Conservation (phyloP, 2,888 invertebrate genomes). For the Dermolepida albohirtum region DNA sequence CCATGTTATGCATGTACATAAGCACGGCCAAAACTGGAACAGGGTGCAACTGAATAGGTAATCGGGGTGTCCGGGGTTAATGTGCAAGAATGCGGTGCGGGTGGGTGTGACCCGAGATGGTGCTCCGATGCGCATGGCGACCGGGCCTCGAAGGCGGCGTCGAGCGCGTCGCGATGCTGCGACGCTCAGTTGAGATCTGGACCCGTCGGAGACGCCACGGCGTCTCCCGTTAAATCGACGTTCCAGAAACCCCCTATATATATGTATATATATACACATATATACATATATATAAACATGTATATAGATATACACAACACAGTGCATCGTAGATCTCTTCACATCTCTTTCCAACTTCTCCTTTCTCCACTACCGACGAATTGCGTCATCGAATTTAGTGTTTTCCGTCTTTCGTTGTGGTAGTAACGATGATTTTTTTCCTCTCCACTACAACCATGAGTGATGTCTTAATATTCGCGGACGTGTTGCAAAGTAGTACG, state of each 20-base stretch:
- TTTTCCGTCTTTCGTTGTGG: too few species aligned
- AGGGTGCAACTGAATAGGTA: conserved; percentile 57
- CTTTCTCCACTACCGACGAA: not conserved
- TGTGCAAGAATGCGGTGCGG: conserved; percentile 62
- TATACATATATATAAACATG: not conserved
- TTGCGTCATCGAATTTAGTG: conserved; percentile 1
- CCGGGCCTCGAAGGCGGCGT: conserved; percentile 55
- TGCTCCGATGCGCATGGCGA: conserved; percentile 59
- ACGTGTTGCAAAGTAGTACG: too few species aligned
- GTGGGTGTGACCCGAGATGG: conserved; percentile 61
- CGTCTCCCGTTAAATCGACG: conserved; percentile 61
- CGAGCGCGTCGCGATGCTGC: conserved; percentile 72
- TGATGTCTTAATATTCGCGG: too few species aligned
- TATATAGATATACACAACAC: not conserved
- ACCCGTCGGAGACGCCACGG: conserved; percentile 68
- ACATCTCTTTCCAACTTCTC: not conserved
- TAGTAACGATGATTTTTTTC: too few species aligned
- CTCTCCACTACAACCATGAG: too few species aligned
- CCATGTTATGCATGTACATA: conserved; percentile 34
- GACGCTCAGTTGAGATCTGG: conserved; percentile 75
- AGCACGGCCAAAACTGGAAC: conserved; percentile 53
- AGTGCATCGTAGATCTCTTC: too few species aligned
- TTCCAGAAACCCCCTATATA: not conserved
- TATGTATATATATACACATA: conserved; percentile 9
- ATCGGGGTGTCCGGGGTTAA: conserved; percentile 63